phyloP scores from a whole-genome alignment of 1,140 invertebrate species.

The Drosophila albomicans region DNA sequence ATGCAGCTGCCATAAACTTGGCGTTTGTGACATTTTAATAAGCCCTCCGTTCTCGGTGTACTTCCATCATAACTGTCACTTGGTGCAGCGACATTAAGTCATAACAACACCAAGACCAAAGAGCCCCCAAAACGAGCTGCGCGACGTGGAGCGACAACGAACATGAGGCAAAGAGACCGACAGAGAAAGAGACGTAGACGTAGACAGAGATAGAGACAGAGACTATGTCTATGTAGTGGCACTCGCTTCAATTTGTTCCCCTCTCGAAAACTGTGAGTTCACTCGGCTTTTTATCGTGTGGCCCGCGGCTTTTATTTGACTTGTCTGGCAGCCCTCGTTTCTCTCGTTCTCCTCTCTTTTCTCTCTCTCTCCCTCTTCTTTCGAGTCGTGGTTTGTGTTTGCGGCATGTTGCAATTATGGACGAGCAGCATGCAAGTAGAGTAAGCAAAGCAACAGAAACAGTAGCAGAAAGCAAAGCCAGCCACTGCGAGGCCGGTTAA shows the following conservation, averaged over 20 bases:
- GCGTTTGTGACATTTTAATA: conserved; percentile 77
- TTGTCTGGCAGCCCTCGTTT: conserved; percentile 49
- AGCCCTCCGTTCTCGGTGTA: conserved; percentile 49
- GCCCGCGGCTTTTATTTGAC: conserved; percentile 75
- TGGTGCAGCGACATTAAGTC: conserved; percentile 72
- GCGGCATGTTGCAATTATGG: conserved; percentile 83
- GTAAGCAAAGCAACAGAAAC: conserved; percentile 53
- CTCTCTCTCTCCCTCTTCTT: neutral
- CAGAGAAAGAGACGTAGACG: too few relatives aligned
- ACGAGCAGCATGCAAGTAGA: conserved; percentile 68
- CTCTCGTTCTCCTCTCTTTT: neutral
- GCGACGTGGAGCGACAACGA: too few relatives aligned
- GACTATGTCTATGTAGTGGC: neutral
- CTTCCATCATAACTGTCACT: conserved; percentile 67
- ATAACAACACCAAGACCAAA: conserved; percentile 65
- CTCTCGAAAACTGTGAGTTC: conserved; percentile 28
- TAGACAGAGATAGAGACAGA: neutral
- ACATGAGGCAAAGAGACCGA: too few relatives aligned
- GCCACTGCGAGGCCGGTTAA: conserved; percentile 46
- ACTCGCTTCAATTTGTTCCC: conserved; percentile 47
- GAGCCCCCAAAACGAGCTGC: conserved; percentile 20
- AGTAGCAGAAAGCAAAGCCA: conserved; percentile 18
- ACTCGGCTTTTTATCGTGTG: conserved; percentile 49
- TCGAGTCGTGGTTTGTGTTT: conserved; percentile 41
- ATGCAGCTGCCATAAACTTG: conserved; percentile 77